A percentile compares a stretch with the other conserved stretches of the same genome.
phyloP scores from a whole-genome alignment of 2,113 vertebrate genomes.

The Rhodinocichla rosea region DNA sequence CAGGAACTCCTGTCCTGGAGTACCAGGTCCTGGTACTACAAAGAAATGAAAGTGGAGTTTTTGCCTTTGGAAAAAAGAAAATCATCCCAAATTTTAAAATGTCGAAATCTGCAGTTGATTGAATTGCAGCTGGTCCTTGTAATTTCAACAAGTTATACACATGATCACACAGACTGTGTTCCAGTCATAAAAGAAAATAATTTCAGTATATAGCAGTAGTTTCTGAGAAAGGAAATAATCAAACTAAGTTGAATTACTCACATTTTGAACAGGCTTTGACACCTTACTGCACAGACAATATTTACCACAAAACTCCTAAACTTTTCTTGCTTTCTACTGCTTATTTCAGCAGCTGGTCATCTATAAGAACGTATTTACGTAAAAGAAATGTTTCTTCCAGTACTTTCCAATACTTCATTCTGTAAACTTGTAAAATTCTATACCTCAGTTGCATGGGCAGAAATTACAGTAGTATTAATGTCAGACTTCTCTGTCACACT shows the following conservation, averaged over 20 bases:
- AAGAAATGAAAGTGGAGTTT: slow-evolving; percentile 46
- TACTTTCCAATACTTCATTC: background rate
- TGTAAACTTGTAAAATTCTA: background rate
- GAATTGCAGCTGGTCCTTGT: background rate
- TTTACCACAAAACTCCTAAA: background rate
- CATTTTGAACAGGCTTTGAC: background rate
- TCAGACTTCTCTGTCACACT: background rate
- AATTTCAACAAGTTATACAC: background rate
- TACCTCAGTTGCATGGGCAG: background rate
- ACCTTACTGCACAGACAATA: background rate
- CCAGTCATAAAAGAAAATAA: background rate
- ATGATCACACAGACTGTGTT: background rate
- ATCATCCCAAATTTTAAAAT: slow-evolving; percentile 3
- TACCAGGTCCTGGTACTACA: background rate
- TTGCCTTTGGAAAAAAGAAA: slow-evolving; percentile 34
- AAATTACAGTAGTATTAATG: background rate
- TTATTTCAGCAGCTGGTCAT: background rate
- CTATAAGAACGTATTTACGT: rapidly evolving
- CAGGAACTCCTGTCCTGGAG: background rate
- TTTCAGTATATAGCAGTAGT: background rate
- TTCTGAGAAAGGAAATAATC: background rate
- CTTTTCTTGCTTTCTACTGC: background rate
- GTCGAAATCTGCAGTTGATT: slow-evolving; percentile 68
- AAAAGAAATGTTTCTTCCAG: background rate
- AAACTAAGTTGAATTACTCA: background rate